A percentile compares a stretch with the other conserved stretches of the same genome.
These are phyloP conservation scores for Crocidura indochinensis DNA, from an alignment of 2,797 vertebrate species.

Conservation along the genomic window DNA sequence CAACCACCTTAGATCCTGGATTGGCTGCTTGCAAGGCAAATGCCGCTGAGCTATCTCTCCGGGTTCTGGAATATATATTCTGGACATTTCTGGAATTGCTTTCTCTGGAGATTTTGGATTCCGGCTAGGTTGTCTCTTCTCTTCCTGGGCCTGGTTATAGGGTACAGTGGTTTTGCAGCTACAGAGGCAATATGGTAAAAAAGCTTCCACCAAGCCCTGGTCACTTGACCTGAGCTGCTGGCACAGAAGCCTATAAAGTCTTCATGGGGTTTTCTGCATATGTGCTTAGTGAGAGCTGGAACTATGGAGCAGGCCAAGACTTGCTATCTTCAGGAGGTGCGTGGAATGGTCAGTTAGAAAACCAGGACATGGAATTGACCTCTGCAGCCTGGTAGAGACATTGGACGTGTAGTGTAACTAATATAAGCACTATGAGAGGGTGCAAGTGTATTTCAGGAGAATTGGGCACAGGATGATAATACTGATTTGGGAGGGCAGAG, in stretches of 20 bases:
- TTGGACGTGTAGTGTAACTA: neutral
- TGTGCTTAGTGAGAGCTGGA: slow-evolving; percentile 34
- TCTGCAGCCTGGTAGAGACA: neutral
- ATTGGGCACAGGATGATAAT: rapidly evolving
- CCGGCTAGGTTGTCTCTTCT: too few species aligned
- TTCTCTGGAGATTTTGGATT: too few species aligned
- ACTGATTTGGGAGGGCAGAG: neutral
- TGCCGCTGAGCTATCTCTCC: too few species aligned
- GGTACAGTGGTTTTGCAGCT: neutral
- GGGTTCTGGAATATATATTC: neutral
- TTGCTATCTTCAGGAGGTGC: neutral
- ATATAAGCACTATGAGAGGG: neutral
- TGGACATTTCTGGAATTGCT: too few species aligned
- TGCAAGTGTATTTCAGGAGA: rapidly evolving
- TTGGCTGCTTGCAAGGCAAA: too few species aligned
- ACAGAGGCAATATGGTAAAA: neutral
- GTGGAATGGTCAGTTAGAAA: slow-evolving; percentile 1
- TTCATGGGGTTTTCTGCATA: neutral
- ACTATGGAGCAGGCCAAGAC: neutral
- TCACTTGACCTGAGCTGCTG: neutral
- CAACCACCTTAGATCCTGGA: too few species aligned
- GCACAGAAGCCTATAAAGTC: slow-evolving; percentile 46
- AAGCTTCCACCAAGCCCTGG: neutral
- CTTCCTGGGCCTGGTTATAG: too few species aligned
- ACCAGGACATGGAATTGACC: neutral